Conservation (phyloP, 2,888 invertebrate species). For the Nomada ruficornis region DNA sequence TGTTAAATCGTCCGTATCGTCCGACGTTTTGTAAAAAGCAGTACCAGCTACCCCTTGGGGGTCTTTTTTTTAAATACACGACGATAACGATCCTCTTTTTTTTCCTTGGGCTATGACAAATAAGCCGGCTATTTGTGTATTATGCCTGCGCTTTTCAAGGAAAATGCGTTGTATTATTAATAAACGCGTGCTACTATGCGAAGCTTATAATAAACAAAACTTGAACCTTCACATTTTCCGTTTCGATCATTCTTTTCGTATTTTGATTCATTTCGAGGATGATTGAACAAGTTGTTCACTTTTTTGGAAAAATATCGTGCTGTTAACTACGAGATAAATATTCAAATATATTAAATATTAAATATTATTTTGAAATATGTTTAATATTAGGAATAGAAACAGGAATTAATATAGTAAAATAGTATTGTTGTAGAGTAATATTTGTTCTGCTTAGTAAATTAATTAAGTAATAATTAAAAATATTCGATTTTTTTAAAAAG, state of each 20-base stretch:
- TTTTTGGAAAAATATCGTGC: too few relatives aligned
- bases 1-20: conserved; percentile 22
- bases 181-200: conserved; percentile 32
- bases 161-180: conserved; percentile 53
- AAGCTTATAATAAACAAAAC: conserved; percentile 38
- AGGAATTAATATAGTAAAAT: too few relatives aligned
- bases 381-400: too few relatives aligned
- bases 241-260: not conserved
- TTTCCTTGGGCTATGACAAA: conserved; percentile 63
- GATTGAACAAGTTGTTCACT: too few relatives aligned
- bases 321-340: too few relatives aligned
- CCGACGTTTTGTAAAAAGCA: conserved; percentile 13
- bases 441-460: not conserved
- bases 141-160: conserved; percentile 52
- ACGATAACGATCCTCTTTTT: conserved; percentile 52
- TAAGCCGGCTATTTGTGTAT: conserved; percentile 69
- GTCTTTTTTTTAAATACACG: conserved; percentile 42
- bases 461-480: too few relatives aligned
- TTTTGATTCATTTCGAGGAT: not conserved
- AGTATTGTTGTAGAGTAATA: not conserved
- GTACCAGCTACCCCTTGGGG: not conserved
- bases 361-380: not conserved
- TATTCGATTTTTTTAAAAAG: too few relatives aligned
- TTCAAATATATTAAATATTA: too few relatives aligned
- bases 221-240: conserved; percentile 37